Percentiles rank a stretch among this genome's conserved stretches.
phyloP scores from a whole-genome alignment of 2,797 vertebrate genomes.

The Leptoclinus maculatus region DNA sequence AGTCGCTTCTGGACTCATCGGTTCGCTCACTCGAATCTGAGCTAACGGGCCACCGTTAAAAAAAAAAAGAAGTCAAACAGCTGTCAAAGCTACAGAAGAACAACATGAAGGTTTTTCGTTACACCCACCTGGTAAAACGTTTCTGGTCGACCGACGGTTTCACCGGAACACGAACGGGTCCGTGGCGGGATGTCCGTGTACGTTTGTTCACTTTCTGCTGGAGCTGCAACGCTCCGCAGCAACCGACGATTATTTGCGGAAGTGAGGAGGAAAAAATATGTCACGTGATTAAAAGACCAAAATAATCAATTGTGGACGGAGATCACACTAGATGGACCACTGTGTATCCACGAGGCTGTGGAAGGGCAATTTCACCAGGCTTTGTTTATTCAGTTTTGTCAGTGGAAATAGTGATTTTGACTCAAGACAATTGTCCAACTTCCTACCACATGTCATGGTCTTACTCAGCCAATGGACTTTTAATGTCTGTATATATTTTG shows the following conservation, averaged over 20 bases:
- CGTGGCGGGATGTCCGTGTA: neutral
- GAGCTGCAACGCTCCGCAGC: neutral
- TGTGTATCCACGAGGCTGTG: neutral
- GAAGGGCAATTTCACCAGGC: neutral
- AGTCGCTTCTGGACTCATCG: too few species aligned
- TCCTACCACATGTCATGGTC: neutral
- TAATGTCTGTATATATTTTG: neutral
- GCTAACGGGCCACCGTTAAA: too few species aligned
- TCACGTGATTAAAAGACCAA: constrained; percentile 56
- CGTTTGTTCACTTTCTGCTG: neutral
- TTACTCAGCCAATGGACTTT: neutral
- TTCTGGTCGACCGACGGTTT: neutral
- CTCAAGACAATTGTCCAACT: neutral
- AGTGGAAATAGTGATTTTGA: neutral
- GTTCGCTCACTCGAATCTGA: too few species aligned
- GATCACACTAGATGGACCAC: neutral
- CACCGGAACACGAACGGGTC: neutral
- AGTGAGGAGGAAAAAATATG: neutral
- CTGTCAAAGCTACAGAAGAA: neutral
- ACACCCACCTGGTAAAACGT: constrained; percentile 38
- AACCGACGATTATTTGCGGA: constrained; percentile 62
- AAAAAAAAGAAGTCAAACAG: too few species aligned
- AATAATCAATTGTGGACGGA: constrained; percentile 35
- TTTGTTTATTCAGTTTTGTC: neutral
- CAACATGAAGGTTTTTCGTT: accelerated